Evolutionary conservation across 1,140 invertebrate genomes (phyloP), one percentile per base, ranked within the genome.

Genomic region (Sesamia nonagrioides): DNA sequence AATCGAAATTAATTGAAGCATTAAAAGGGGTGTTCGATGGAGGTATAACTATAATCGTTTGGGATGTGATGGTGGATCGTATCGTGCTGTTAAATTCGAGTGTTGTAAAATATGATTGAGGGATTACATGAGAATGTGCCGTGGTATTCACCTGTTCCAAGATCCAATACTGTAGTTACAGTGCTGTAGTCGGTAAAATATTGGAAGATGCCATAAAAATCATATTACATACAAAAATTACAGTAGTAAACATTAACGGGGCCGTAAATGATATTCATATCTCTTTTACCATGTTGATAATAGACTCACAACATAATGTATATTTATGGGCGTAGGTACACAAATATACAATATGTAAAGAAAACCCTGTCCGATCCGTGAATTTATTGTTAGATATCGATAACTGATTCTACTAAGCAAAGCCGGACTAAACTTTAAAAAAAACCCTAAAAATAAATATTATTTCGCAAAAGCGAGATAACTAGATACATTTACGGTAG

Each of bases 1-100:
- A 82, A 80, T 85, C 80, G 50, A 85, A 83, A 85, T 85, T 85
- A 78, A 85, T 81, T 83, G 79, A 80, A 72, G 75, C 80, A 78
- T 81, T 78, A 82, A 83, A 83, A 52, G 56, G 78, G 74, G 48
- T 15, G 72, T 48, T 21, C 21, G 45, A 66, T 75, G 18, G 13
- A 56, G 58, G 58, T 63, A 74, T 58, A 60, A 37, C 45, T 74
- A 37, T 60, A 74, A 74, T 58, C 40, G 54, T 58, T 54, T 54
- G 33, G 18, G 72, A 60, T 58, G 52, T 60, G n/a, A 33, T 27
- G 54, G 50, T 58, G 13, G 54, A 40, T 60, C 9, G 54, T 56
- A 56, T 71, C 60, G 45, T 15, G 45, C 4, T 50, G 35, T 33
- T 11, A 61, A 15, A 0, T 18, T 11, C 9, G 54, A 27, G 54